Conservation (phyloP, 2,113 vertebrate species). For the Tupaia chinensis region DNA sequence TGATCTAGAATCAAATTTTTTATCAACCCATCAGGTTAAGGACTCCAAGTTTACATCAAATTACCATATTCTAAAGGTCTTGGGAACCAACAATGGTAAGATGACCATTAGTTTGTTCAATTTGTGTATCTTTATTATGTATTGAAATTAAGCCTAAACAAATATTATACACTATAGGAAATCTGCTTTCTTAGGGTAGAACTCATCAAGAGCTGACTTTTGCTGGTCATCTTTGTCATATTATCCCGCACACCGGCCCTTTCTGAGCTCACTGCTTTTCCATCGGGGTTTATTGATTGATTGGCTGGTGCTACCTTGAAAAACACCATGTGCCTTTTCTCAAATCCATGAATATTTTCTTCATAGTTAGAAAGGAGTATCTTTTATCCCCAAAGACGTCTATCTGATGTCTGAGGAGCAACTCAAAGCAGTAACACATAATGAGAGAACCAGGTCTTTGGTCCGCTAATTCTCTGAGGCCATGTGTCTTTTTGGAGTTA, state of each 20-base stretch:
- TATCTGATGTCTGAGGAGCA: neutral
- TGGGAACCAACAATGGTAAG: neutral
- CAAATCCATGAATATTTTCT: neutral
- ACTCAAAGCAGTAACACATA: neutral
- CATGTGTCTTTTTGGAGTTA: neutral
- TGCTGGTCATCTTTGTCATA: neutral
- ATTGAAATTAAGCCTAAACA: conserved; percentile 21
- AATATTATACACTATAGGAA: neutral
- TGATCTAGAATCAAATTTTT: neutral
- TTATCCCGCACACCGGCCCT: neutral
- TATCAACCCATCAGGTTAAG: neutral
- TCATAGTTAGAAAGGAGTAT: neutral
- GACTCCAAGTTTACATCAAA: neutral
- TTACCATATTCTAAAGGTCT: neutral
- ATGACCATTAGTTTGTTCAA: neutral
- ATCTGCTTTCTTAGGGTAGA: neutral
- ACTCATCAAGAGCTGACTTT: neutral
- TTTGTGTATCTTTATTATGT: conserved; percentile 26
- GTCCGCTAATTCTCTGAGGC: neutral
- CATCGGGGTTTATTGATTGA: conserved; percentile 2
- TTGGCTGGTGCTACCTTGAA: neutral
- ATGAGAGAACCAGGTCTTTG: neutral
- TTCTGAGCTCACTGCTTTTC: conserved; percentile 4
- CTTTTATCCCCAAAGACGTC: neutral
- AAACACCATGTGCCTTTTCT: neutral